Percentiles rank a stretch among this genome's conserved stretches.
Conservation (phyloP, 1,140 invertebrate genomes). For the Gryllus bimaculatus region DNA sequence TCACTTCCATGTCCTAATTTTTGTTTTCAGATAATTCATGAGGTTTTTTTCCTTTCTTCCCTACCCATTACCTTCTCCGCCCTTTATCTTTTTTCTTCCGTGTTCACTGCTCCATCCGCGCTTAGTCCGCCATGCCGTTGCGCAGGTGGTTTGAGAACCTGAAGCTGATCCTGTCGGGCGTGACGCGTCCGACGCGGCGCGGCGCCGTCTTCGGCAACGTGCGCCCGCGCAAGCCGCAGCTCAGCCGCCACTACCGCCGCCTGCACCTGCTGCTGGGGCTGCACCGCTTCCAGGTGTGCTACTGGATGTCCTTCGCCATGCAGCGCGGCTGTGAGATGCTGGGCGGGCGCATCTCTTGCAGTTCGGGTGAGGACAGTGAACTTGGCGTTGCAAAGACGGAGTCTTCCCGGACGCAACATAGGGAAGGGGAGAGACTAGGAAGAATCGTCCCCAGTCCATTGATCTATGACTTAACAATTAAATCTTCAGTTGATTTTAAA, state of each 20-base stretch:
- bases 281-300: constrained; percentile 86
- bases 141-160: constrained; percentile 87
- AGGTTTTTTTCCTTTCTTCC: too few relatives aligned
- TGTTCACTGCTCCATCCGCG: neutral
- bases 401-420: too few relatives aligned
- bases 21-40: too few relatives aligned
- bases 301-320: constrained; percentile 97
- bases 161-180: constrained; percentile 89
- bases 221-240: constrained; percentile 73
- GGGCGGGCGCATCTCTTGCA: constrained; percentile 75
- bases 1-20: too few relatives aligned
- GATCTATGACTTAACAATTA: too few relatives aligned
- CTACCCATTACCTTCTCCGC: too few relatives aligned
- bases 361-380: constrained; percentile 46
- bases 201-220: constrained; percentile 80
- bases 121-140: constrained; percentile 15
- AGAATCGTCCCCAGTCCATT: too few relatives aligned
- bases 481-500: too few relatives aligned
- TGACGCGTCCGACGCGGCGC: constrained; percentile 85
- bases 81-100: neutral
- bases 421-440: too few relatives aligned
- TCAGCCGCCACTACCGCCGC: constrained; percentile 88
- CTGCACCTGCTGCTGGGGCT: constrained; percentile 75
- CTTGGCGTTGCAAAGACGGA: too few relatives aligned
- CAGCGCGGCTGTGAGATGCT: constrained; percentile 87